Conservation (phyloP, 2,888 invertebrate genomes). For the Eupithecia subfuscata region DNA sequence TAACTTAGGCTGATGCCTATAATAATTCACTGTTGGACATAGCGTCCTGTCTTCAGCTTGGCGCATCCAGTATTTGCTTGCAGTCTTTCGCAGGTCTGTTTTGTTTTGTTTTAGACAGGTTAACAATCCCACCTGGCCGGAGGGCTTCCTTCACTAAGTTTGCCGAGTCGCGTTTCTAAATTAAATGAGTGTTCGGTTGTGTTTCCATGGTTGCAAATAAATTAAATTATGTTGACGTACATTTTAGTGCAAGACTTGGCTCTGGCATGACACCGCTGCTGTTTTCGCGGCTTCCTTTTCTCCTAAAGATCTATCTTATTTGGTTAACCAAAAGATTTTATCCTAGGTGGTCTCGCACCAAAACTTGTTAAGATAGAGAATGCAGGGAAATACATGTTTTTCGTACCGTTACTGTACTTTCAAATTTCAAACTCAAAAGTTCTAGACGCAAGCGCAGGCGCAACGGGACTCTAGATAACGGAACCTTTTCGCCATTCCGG, state of each 20-base stretch:
- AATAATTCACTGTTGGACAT: too few relatives aligned
- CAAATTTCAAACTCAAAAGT: conserved; percentile 9
- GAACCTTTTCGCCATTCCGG: neutral
- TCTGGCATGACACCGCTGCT: neutral
- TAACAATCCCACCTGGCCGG: too few relatives aligned
- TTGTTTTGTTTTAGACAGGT: too few relatives aligned
- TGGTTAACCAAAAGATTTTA: neutral
- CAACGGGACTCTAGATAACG: conserved; percentile 5
- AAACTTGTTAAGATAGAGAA: neutral
- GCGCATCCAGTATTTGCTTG: too few relatives aligned
- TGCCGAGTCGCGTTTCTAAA: too few relatives aligned
- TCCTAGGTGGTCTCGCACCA: neutral
- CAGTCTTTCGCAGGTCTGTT: too few relatives aligned
- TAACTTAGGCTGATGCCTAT: too few relatives aligned
- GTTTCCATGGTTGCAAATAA: neutral
- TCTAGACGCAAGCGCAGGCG: neutral
- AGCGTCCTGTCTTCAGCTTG: too few relatives aligned
- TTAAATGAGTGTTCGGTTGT: neutral
- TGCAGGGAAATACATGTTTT: conserved; percentile 3
- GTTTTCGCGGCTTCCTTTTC: neutral
- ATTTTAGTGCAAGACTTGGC: neutral
- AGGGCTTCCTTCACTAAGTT: too few relatives aligned
- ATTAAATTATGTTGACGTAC: too few relatives aligned
- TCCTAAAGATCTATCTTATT: neutral
- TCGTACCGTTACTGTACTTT: conserved; percentile 10